Evolutionary conservation across 2,888 invertebrate species (phyloP).

Genomic region (Hirtodrosophila histrioides): DNA sequence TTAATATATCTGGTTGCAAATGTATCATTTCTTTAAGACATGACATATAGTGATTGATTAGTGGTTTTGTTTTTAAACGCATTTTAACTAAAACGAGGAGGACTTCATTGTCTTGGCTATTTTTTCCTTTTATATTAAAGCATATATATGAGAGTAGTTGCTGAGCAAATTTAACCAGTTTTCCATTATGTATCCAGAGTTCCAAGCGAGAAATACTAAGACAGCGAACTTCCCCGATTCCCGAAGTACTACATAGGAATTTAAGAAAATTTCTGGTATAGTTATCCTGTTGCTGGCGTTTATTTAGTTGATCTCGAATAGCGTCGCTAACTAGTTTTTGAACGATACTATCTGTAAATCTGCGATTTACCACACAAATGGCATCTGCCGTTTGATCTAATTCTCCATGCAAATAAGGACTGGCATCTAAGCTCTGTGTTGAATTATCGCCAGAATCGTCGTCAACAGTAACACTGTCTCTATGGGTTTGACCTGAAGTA

Average conservation of each 20-base stretch:
- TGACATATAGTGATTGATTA: constrained; percentile 94
- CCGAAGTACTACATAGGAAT: constrained; percentile 93
- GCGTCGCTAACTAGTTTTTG: constrained; percentile 94
- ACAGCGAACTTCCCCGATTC: constrained; percentile 90
- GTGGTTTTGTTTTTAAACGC: constrained; percentile 96
- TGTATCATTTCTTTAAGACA: constrained; percentile 96
- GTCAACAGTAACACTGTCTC: constrained; percentile 77
- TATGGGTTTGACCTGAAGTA: constrained; percentile 48
- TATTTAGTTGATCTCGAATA: constrained; percentile 93
- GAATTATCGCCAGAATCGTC: constrained; percentile 86
- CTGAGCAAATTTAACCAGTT: constrained; percentile 95
- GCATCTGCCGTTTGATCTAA: constrained; percentile 84
- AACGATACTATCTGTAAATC: constrained; percentile 85
- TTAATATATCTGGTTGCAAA: constrained; percentile 92
- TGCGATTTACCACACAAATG: constrained; percentile 85
- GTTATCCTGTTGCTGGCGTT: constrained; percentile 93
- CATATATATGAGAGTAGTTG: constrained; percentile 96
- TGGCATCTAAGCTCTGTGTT: constrained; percentile 83
- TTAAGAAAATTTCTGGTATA: constrained; percentile 95
- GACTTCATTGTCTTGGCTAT: constrained; percentile 89
- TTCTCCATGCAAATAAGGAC: constrained; percentile 77
- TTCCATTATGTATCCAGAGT: constrained; percentile 97
- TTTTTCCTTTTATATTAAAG: constrained; percentile 92
- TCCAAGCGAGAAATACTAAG: constrained; percentile 88
- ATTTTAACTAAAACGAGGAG: constrained; percentile 94